A percentile compares a stretch with the other conserved stretches of the same genome.
Evolutionary conservation across 2,888 invertebrate species (phyloP).

Genomic region (Coenonympha glycerion): DNA sequence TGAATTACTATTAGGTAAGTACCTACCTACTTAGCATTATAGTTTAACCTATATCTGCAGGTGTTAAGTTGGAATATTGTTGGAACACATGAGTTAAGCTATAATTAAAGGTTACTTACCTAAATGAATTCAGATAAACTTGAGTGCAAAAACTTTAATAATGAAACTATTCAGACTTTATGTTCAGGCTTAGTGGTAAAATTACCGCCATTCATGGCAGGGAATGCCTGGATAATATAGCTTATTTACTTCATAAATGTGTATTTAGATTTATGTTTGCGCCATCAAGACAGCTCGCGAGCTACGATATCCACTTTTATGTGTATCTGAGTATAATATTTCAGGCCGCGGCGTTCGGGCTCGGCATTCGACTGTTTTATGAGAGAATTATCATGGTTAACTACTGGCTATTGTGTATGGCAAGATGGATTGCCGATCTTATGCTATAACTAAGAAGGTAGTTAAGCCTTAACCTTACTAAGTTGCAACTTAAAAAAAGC

Average conservation of each 20-base stretch:
- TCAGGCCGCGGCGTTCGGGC: background rate
- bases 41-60: no score
- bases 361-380: slow-evolving; percentile 11
- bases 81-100: no score
- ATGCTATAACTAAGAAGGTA: no score
- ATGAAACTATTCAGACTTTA: no score
- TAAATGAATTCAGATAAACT: no score
- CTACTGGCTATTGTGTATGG: slow-evolving; percentile 9
- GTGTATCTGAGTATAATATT: slow-evolving; percentile 16
- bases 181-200: background rate
- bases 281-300: slow-evolving; percentile 18
- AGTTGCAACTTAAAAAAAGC: no score
- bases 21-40: no score
- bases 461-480: no score
- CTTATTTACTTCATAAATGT: slow-evolving; percentile 12
- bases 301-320: slow-evolving; percentile 22
- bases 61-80: no score
- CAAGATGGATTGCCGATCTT: background rate
- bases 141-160: no score
- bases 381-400: slow-evolving; percentile 13
- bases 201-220: background rate
- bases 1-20: no score
- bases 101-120: no score
- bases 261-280: slow-evolving; percentile 22
- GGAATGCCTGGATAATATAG: background rate